Conservation (phyloP, 2,113 vertebrate genomes). For the Hippocampus comes region DNA sequence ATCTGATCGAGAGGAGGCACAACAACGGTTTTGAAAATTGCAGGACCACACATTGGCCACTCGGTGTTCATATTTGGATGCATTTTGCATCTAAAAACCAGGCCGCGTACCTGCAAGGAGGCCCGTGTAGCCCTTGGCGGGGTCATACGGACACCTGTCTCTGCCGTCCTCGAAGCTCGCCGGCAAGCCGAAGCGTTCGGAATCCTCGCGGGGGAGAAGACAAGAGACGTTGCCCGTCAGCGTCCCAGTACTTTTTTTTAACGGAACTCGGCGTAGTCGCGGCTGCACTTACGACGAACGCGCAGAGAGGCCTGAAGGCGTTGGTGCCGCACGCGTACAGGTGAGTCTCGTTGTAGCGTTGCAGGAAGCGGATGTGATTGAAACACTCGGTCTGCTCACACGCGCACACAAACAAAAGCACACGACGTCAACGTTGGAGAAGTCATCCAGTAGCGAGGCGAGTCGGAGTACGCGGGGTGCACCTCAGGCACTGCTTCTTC, state of each 20-base stretch:
- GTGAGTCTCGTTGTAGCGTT: conserved; percentile 89
- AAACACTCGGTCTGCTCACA: conserved; percentile 86
- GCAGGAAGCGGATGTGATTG: conserved; percentile 91
- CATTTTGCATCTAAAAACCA: background rate
- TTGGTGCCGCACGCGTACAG: conserved; percentile 91
- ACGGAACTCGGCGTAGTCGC: too few species aligned
- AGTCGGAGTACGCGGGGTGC: conserved; percentile 4
- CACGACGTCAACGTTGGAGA: conserved; percentile 6
- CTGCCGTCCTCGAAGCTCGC: conserved; percentile 85
- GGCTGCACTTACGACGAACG: conserved; percentile 82
- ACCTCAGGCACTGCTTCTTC: conserved; percentile 88
- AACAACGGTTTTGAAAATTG: background rate
- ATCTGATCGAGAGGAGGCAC: conserved; percentile 65
- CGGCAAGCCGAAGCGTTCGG: conserved; percentile 78
- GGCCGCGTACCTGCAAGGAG: conserved; percentile 83
- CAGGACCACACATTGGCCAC: too few species aligned
- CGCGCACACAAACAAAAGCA: background rate
- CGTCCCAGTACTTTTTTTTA: background rate
- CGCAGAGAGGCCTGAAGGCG: conserved; percentile 90
- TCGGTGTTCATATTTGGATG: background rate
- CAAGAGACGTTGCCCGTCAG: background rate
- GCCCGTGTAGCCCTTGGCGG: conserved; percentile 86
- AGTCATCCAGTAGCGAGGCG: background rate
- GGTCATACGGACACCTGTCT: conserved; percentile 93
- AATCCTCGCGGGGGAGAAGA: conserved; percentile 72